Evolutionary conservation across 2,888 invertebrate species (phyloP).

Genomic region (Brachylomia viminalis): DNA sequence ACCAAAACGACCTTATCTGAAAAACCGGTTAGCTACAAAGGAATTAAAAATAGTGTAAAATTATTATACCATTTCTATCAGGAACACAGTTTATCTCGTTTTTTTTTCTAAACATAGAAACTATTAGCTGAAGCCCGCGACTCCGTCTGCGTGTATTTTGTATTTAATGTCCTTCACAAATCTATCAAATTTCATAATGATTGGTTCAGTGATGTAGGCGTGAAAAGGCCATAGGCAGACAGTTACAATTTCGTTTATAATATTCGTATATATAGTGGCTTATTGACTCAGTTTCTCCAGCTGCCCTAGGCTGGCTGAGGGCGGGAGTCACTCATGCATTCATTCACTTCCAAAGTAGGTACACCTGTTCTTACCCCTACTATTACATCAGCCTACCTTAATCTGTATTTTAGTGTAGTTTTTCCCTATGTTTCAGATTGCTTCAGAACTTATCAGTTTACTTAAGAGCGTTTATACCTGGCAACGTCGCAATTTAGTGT

Average conservation of each 20-base stretch:
- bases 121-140: neutral
- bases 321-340: neutral
- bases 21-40: neutral
- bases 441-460: conserved; percentile 21
- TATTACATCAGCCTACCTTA: neutral
- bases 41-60: neutral
- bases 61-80: neutral
- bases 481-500: too few relatives aligned
- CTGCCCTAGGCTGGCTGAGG: neutral
- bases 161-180: neutral
- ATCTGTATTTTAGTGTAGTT: neutral
- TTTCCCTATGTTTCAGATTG: neutral
- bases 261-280: neutral
- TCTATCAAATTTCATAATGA: neutral
- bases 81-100: neutral
- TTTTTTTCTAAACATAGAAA: neutral
- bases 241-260: neutral
- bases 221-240: neutral
- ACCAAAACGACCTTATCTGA: neutral
- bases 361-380: neutral
- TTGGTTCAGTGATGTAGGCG: neutral
- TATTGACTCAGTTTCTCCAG: neutral
- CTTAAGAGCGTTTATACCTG: too few relatives aligned
- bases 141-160: neutral
- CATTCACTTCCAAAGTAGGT: neutral